A percentile compares a stretch with the other conserved stretches of the same genome.
phyloP scores from a whole-genome alignment of 2,797 vertebrate species.

The Crenuchus spilurus region DNA sequence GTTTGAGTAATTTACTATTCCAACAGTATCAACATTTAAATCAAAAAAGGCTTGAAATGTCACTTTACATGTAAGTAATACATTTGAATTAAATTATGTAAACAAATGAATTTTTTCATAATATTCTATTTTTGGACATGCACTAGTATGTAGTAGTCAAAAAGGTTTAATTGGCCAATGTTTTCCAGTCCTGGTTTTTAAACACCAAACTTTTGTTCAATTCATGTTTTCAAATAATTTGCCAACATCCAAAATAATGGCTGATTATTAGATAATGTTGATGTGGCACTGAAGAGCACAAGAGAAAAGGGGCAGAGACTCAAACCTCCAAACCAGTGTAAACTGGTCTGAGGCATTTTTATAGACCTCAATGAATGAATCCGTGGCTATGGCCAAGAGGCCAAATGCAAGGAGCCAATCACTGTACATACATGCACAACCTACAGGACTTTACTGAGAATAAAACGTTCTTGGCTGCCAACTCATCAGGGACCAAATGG shows the following conservation, averaged over 20 bases:
- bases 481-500: conserved; percentile 28
- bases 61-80: no score
- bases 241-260: neutral
- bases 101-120: no score
- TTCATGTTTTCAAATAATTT: neutral
- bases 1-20: no score
- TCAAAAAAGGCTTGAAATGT: no score
- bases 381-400: no score
- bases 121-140: no score
- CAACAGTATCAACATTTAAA: no score
- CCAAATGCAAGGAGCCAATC: no score
- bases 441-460: neutral
- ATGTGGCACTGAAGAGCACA: conserved; percentile 12
- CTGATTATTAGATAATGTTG: conserved; percentile 13
- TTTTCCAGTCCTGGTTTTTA: neutral
- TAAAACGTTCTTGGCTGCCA: conserved; percentile 22
- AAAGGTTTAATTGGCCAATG: no score
- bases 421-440: no score
- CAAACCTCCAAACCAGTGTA: neutral
- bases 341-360: conserved; percentile 20
- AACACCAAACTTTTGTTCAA: neutral
- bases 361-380: conserved; percentile 20
- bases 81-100: no score
- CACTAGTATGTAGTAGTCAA: no score
- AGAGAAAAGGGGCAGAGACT: neutral